Evolutionary conservation across 53 echinoderm and acorn worm genomes (phyloP), one percentile per base, ranked within the genome.

Genomic region (Pentamera pediparva): DNA sequence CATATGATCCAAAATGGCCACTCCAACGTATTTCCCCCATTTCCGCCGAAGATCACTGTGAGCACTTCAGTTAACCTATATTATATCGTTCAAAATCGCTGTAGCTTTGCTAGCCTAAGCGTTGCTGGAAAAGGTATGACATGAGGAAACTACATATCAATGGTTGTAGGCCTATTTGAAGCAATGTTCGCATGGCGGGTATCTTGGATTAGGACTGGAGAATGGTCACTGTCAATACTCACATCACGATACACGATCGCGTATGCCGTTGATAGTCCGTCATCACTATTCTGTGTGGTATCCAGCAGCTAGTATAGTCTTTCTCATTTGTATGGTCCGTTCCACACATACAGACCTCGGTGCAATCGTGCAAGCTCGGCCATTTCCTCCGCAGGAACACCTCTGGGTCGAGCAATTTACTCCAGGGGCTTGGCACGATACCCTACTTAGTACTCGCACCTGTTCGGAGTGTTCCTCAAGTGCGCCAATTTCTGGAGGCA

Each of bases 391-490:
- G 61, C 77, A 83, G 7, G 55, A 57, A 27, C 77, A 77, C 33
- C 40, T 24, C 21, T 53, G 36, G 52, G 69, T 40, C 48, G 48
- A 32, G 37, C 65, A 34, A 34, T 59, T 50, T 34, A 32, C 37
- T 36, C 41, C 31, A 47, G 36, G 55, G 60, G 85, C 62, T 35
- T 63, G 80, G 49, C 64, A 49, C 63, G 75, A 85, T 8, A 74
- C 64, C 34, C 65, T 39, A 52, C 15, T 62, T 27, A 79, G 79
- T 45, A 75, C 31, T n/a, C 45, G 62, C 31, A 74, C 84, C 32
- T 74, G 26, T 17, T 48, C 52, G 29, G 62, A 74, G 62, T 84
- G 84, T 31, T 85, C 41, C 55, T 74, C 50, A 9, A 83, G 58
- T 11, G 43, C 43, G 54, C 64, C 76, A 21, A 19, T 22, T 21